These are phyloP conservation scores for Anguilla marmorata DNA, from an alignment of 2,797 vertebrate genomes.

Conservation along the genomic window DNA sequence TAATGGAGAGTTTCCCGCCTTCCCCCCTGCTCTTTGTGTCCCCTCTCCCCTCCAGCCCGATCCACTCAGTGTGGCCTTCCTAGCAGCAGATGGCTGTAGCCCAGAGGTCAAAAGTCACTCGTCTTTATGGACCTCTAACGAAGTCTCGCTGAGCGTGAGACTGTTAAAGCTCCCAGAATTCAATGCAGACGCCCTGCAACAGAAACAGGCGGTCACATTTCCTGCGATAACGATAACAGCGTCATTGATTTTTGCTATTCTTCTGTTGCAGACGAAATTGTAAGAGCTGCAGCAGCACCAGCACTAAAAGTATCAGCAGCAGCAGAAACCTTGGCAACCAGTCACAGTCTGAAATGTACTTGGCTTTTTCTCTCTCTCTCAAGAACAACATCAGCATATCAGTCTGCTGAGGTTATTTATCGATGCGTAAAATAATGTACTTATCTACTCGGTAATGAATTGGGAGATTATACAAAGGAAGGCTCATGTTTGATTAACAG, in stretches of 20 bases:
- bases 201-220: too few species aligned
- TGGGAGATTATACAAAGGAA: neutral
- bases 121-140: constrained; percentile 6
- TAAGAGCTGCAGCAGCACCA: neutral
- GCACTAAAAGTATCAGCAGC: neutral
- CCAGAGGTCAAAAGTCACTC: constrained; percentile 21
- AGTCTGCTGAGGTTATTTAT: constrained; percentile 11
- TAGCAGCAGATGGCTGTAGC: constrained; percentile 31
- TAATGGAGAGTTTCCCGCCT: neutral
- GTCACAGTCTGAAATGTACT: neutral
- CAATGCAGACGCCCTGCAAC: too few species aligned
- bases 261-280: neutral
- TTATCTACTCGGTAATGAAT: constrained; percentile 14
- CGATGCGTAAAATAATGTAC: neutral
- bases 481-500: neutral
- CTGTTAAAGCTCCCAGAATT: neutral
- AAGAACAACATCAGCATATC: constrained; percentile 6
- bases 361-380: neutral
- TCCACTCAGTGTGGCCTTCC: neutral
- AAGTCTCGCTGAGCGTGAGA: neutral
- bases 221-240: neutral
- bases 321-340: constrained; percentile 1
- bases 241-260: neutral
- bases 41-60: neutral
- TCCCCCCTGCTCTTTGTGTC: neutral